These are phyloP conservation scores for Nowickia ferox DNA, from an alignment of 2,888 invertebrate species.

Conservation along the genomic window DNA sequence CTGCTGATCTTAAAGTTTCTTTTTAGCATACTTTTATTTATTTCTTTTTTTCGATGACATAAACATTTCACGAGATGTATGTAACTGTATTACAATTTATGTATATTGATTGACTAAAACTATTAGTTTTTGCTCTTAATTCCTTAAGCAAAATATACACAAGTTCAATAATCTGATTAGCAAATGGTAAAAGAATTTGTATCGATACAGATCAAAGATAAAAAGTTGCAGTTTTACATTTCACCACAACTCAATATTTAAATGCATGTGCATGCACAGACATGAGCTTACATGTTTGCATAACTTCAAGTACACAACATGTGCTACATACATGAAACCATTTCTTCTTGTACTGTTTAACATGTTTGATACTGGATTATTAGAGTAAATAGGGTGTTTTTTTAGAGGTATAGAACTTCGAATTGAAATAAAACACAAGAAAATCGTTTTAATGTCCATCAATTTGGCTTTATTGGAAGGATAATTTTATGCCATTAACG, in stretches of 20 bases:
- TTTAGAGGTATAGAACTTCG: too few species aligned
- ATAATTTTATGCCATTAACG: too few species aligned
- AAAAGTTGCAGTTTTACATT: not conserved
- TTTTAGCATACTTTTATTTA: too few species aligned
- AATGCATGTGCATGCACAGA: not conserved
- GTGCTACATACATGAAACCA: not conserved
- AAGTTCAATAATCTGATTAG: not conserved
- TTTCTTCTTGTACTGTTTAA: not conserved
- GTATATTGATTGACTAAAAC: not conserved
- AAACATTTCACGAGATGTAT: not conserved
- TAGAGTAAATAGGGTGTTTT: too few species aligned
- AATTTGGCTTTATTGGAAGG: too few species aligned
- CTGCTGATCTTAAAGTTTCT: too few species aligned
- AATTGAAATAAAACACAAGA: too few species aligned
- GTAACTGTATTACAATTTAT: not conserved
- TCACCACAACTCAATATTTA: not conserved
- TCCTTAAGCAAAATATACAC: not conserved
- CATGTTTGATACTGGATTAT: not conserved
- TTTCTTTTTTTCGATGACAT: too few species aligned
- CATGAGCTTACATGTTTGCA: not conserved
- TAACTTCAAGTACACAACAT: not conserved
- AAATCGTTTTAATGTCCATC: too few species aligned
- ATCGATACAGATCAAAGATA: not conserved
- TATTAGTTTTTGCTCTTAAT: not conserved
- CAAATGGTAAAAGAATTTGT: constrained; percentile 4